Conservation (phyloP, 1,140 invertebrate species). For the Reticulitermes speratus region DNA sequence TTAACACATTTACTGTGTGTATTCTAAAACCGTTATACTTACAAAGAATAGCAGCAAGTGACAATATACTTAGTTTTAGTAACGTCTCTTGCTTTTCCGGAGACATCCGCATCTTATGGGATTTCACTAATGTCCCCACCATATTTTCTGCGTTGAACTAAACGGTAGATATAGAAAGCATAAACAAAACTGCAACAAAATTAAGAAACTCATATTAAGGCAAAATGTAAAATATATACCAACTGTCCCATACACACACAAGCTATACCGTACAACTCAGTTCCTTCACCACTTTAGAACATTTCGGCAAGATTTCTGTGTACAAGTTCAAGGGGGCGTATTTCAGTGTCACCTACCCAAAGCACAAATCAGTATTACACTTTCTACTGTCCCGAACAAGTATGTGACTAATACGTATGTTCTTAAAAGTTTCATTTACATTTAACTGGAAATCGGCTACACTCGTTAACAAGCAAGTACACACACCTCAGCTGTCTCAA, state of each 20-base stretch:
- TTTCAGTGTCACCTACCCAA: neutral
- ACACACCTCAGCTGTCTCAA: neutral
- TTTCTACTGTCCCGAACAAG: neutral
- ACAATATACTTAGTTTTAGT: conserved; percentile 87
- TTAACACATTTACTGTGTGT: too few relatives aligned
- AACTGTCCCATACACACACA: neutral
- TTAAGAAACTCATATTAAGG: neutral
- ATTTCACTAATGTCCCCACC: conserved; percentile 29
- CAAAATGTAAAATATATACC: neutral
- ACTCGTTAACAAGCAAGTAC: neutral
- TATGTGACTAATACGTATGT: neutral
- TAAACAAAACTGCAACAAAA: neutral
- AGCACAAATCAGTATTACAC: neutral
- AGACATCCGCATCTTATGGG: conserved; percentile 52
- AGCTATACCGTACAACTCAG: neutral
- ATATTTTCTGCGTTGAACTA: conserved; percentile 1
- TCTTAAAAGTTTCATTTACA: neutral
- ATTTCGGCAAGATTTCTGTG: neutral
- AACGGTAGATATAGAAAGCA: neutral
- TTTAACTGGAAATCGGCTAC: neutral
- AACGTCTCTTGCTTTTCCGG: conserved; percentile 93
- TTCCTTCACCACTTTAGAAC: neutral
- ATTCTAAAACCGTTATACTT: conserved; percentile 51
- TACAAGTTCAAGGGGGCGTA: neutral
- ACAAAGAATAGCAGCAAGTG: conserved; percentile 91